phyloP scores from a whole-genome alignment of 2,113 vertebrate species.

The Antennarius striatus region DNA sequence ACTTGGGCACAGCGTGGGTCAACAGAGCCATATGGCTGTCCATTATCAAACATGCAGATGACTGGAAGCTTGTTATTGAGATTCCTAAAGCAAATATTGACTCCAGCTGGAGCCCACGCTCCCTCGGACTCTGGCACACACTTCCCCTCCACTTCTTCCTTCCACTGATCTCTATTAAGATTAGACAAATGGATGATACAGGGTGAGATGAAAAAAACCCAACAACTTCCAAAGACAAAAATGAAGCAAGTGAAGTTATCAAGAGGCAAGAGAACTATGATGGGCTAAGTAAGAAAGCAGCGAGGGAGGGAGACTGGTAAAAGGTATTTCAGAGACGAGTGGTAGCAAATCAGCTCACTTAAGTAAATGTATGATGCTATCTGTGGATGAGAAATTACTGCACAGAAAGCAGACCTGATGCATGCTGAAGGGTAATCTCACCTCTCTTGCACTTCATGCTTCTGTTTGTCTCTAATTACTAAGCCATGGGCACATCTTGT shows the following conservation, averaged over 20 bases:
- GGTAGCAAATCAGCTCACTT: constrained; percentile 63
- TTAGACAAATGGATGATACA: constrained; percentile 65
- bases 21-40: constrained; percentile 86
- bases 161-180: constrained; percentile 65
- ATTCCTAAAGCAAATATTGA: constrained; percentile 88
- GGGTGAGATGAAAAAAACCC: constrained; percentile 45
- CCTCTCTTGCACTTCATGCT: constrained; percentile 38
- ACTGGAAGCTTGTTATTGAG: constrained; percentile 85
- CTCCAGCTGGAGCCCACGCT: constrained; percentile 79
- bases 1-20: constrained; percentile 77
- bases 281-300: constrained; percentile 20
- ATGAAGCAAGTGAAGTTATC: constrained; percentile 47
- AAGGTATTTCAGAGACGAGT: constrained; percentile 57
- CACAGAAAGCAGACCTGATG: constrained; percentile 64
- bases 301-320: constrained; percentile 45
- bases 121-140: constrained; percentile 70
- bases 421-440: constrained; percentile 50
- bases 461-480: constrained; percentile 70
- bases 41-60: constrained; percentile 86
- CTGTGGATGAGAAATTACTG: constrained; percentile 53
- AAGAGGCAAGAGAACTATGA: constrained; percentile 25
- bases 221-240: constrained; percentile 30
- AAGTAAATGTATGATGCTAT: constrained; percentile 66
- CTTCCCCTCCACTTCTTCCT: constrained; percentile 71
- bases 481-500: constrained; percentile 73